Conservation (phyloP, 2,113 vertebrate genomes). For the Pteruthius melanotis region DNA sequence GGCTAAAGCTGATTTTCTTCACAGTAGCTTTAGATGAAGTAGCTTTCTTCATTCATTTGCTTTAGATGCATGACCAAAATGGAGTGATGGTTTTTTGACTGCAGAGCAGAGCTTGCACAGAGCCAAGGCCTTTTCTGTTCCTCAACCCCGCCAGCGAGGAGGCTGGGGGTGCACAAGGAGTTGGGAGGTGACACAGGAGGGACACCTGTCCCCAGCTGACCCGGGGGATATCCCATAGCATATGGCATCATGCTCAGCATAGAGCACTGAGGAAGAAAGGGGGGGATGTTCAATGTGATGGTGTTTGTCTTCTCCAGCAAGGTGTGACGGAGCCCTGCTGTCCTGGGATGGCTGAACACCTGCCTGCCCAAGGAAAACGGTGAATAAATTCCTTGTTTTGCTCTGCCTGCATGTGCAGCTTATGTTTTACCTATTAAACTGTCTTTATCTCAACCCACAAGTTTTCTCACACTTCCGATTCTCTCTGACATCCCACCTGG, state of each 20-base stretch:
- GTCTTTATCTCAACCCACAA: background rate
- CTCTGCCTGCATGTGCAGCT: background rate
- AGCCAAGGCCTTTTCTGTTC: background rate
- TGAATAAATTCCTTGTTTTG: background rate
- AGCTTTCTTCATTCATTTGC: no score
- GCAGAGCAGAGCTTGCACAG: background rate
- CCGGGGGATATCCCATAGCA: background rate
- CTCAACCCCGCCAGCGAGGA: rapidly evolving
- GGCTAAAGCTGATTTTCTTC: background rate
- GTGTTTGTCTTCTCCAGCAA: background rate
- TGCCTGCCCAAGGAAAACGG: background rate
- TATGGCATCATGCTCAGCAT: background rate
- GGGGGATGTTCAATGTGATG: rapidly evolving
- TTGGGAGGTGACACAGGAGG: background rate
- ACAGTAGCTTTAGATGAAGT: no score
- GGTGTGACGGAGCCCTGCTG: rapidly evolving
- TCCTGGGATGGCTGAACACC: background rate
- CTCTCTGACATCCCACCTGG: no score
- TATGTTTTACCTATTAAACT: background rate
- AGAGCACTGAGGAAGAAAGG: background rate
- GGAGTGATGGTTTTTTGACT: background rate
- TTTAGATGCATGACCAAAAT: background rate
- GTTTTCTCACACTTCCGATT: background rate
- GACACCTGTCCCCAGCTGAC: background rate
- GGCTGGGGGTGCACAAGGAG: background rate